phyloP scores from a whole-genome alignment of 2,797 vertebrate species.

The Gymnothorax reevesii region DNA sequence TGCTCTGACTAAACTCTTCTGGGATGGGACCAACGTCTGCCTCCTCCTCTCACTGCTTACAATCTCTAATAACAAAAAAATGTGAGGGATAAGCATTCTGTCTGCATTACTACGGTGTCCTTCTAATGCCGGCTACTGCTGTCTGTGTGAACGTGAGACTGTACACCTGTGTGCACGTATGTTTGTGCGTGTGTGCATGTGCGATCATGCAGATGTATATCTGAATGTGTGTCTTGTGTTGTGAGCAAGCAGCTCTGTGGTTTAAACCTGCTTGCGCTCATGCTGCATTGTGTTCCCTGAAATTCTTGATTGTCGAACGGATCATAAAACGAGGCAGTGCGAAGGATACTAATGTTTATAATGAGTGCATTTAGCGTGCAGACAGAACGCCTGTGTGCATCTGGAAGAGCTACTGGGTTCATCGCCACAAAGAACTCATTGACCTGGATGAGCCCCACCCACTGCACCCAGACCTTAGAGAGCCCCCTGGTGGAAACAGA shows the following conservation, averaged over 20 bases:
- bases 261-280: not conserved
- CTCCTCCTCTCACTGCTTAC: not conserved
- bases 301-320: constrained; percentile 13
- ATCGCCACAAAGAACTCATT: constrained; percentile 76
- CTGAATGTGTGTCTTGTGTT: not conserved
- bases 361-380: constrained; percentile 42
- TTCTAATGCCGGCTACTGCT: not conserved
- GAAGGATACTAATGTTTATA: constrained; percentile 25
- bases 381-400: constrained; percentile 46
- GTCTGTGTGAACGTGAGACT: not conserved
- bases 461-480: constrained; percentile 61
- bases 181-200: not conserved
- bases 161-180: not conserved
- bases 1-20: not conserved
- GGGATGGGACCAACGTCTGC: not conserved
- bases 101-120: not conserved
- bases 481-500: constrained; percentile 76
- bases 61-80: not conserved
- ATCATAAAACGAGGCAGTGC: constrained; percentile 22
- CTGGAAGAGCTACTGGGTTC: constrained; percentile 48
- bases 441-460: constrained; percentile 85
- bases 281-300: not conserved
- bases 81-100: constrained; percentile 24
- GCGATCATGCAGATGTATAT: not conserved
- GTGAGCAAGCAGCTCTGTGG: constrained; percentile 4